Percentiles rank a stretch among this genome's conserved stretches.
These are phyloP conservation scores for Therioaphis trifolii DNA, from an alignment of 2,888 invertebrate species.

Conservation along the genomic window DNA sequence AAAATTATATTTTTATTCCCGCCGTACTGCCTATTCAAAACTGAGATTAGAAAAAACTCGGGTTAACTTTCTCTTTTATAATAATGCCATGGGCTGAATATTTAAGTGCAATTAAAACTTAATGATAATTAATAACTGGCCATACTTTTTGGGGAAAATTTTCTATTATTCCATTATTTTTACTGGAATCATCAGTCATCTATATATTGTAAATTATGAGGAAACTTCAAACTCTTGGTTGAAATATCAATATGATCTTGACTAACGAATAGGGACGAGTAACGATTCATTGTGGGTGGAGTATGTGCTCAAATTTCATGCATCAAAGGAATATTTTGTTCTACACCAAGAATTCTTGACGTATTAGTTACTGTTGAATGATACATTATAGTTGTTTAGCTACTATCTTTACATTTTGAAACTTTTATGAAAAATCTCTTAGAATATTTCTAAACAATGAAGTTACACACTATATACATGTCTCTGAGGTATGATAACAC, in stretches of 20 bases:
- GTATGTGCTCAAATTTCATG: not conserved
- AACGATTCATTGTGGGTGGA: not conserved
- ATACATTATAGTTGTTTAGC: too few species aligned
- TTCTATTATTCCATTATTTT: too few species aligned
- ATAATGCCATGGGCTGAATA: not conserved
- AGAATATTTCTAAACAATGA: too few species aligned
- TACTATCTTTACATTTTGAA: too few species aligned
- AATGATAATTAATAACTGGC: not conserved
- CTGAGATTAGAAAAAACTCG: constrained; percentile 33
- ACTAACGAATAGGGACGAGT: not conserved
- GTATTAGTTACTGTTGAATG: not conserved
- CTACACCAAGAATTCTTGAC: constrained; percentile 7
- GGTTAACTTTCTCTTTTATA: constrained; percentile 42
- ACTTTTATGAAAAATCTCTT: too few species aligned
- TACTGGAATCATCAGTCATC: too few species aligned
- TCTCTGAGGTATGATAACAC: too few species aligned
- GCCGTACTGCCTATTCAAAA: constrained; percentile 43
- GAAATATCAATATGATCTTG: not conserved
- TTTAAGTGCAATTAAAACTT: not conserved
- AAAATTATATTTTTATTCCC: constrained; percentile 39
- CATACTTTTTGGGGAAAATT: not conserved
- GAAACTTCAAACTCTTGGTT: too few species aligned
- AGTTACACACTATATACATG: too few species aligned
- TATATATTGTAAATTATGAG: too few species aligned
- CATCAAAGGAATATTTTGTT: not conserved